Conservation (phyloP, 2,797 vertebrate genomes). For the Crypturellus tataupa region DNA sequence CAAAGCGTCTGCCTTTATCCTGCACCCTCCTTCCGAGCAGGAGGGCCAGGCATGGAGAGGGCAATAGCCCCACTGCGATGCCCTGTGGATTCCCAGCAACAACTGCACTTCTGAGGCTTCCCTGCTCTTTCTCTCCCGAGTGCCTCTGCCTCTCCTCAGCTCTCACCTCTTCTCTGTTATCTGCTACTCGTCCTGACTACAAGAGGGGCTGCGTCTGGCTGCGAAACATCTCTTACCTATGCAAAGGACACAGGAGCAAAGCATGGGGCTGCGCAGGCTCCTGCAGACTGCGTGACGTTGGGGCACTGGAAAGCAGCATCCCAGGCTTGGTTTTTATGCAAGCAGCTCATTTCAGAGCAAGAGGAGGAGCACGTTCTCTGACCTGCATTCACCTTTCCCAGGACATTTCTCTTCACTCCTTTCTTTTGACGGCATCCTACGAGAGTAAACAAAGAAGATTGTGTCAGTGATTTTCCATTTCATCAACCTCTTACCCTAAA, state of each 20-base stretch:
- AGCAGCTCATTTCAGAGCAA: neutral
- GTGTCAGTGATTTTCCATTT: neutral
- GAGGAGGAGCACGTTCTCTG: neutral
- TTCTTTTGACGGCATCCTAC: neutral
- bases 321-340: neutral
- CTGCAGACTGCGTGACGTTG: rapidly evolving
- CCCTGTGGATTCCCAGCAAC: neutral
- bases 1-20: neutral
- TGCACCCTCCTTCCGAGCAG: neutral
- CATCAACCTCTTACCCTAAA: neutral
- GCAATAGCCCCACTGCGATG: neutral
- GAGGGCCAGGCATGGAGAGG: neutral
- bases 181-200: neutral
- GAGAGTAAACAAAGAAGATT: rapidly evolving
- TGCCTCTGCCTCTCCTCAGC: neutral
- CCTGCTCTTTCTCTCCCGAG: neutral
- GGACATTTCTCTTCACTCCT: neutral
- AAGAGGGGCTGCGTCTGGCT: neutral
- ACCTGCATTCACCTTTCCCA: neutral
- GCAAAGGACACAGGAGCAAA: neutral
- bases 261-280: rapidly evolving
- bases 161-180: neutral
- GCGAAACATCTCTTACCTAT: neutral
- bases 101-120: rapidly evolving
- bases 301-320: neutral